A percentile compares a stretch with the other conserved stretches of the same genome.
Conservation (phyloP, 2,113 vertebrate genomes). For the Heteronetta atricapilla region DNA sequence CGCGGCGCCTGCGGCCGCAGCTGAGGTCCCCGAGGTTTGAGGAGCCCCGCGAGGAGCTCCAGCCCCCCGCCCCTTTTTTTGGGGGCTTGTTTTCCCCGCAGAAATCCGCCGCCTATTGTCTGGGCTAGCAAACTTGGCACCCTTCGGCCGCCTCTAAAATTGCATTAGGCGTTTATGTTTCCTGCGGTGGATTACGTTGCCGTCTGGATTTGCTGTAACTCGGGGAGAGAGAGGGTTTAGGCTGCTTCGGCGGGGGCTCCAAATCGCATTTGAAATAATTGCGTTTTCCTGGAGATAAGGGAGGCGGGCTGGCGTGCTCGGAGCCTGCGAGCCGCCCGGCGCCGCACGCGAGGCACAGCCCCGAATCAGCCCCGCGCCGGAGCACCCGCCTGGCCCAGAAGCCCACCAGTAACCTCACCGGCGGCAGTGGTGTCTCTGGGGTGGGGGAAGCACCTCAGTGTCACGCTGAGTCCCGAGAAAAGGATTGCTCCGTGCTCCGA, state of each 20-base stretch:
- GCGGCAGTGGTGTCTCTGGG: not conserved
- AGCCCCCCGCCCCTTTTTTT: not conserved
- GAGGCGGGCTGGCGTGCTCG: accelerated
- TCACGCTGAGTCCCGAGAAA: not conserved
- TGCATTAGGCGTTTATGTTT: slow-evolving; percentile 48
- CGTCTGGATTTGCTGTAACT: slow-evolving; percentile 16
- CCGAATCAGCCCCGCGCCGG: not conserved
- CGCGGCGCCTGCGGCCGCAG: not conserved
- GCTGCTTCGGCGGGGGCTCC: not conserved
- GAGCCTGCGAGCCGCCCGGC: not conserved
- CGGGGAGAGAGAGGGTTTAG: not conserved
- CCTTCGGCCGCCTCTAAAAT: slow-evolving; percentile 33
- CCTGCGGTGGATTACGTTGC: slow-evolving; percentile 39
- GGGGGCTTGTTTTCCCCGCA: not conserved
- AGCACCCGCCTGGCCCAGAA: not conserved
- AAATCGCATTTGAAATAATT: slow-evolving; percentile 56
- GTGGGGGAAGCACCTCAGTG: not conserved
- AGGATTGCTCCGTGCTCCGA: accelerated
- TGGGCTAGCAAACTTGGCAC: slow-evolving; percentile 41
- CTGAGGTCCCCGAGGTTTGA: slow-evolving; percentile 23
- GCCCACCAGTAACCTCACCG: not conserved
- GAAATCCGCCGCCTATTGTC: slow-evolving; percentile 50
- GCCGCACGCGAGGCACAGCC: not conserved
- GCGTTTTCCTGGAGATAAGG: not conserved
- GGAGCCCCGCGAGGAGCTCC: not conserved